Percentiles rank a stretch among this genome's conserved stretches.
These are phyloP conservation scores for Lepus oiostolus DNA, from an alignment of 2,797 vertebrate species.

Conservation along the genomic window DNA sequence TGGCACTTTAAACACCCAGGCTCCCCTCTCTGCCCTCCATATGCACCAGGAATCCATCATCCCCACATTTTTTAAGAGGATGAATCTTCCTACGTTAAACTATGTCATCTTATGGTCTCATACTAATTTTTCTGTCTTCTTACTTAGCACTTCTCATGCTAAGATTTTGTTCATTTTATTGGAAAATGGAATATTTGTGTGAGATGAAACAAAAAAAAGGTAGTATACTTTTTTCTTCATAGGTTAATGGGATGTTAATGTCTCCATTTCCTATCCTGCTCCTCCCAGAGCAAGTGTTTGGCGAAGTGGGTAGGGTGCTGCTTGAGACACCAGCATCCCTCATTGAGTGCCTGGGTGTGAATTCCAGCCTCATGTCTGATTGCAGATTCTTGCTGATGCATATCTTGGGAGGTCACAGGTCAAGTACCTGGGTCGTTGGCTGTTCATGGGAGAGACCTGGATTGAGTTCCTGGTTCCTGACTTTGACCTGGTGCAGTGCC, in stretches of 20 bases:
- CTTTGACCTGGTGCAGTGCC: too few relatives aligned
- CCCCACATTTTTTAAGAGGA: neutral
- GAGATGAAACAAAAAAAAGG: neutral
- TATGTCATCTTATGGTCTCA: neutral
- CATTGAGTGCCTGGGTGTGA: too few relatives aligned
- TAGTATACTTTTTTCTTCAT: neutral
- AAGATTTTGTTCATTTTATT: slow-evolving; percentile 58
- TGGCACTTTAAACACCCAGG: neutral
- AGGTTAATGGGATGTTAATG: neutral
- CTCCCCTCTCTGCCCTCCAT: neutral
- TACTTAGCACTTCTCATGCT: neutral
- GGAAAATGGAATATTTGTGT: neutral
- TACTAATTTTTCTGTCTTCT: slow-evolving; percentile 36
- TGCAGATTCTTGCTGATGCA: too few relatives aligned
- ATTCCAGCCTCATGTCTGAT: too few relatives aligned
- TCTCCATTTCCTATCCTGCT: neutral
- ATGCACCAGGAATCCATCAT: neutral
- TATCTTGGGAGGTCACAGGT: too few relatives aligned
- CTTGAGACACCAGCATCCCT: too few relatives aligned
- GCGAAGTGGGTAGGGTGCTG: too few relatives aligned
- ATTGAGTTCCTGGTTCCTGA: too few relatives aligned
- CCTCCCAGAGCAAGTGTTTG: neutral
- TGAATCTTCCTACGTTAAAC: slow-evolving; percentile 16
- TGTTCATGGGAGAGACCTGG: too few relatives aligned
- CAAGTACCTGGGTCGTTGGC: too few relatives aligned